These are phyloP conservation scores for Drosophila bifasciata DNA, from an alignment of 1,140 invertebrate genomes.

Conservation along the genomic window DNA sequence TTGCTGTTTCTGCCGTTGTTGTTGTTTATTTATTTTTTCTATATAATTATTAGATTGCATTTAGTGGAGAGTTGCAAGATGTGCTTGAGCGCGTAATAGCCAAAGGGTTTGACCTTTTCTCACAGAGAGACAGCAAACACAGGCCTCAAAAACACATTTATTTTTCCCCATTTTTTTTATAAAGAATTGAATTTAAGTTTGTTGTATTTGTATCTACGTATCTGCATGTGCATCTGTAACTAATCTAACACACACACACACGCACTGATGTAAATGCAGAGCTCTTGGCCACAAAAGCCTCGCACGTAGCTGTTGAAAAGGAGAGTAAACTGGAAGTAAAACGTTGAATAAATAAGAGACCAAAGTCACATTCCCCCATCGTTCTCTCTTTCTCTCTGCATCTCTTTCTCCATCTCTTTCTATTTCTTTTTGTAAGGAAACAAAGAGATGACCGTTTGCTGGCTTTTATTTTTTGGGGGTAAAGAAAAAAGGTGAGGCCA, in stretches of 20 bases:
- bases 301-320: slow-evolving; percentile 73
- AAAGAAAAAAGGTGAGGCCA: slow-evolving; percentile 67
- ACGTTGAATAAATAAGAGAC: slow-evolving; percentile 73
- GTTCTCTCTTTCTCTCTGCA: too few species aligned
- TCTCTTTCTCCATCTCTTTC: not conserved
- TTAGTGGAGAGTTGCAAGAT: slow-evolving; percentile 10
- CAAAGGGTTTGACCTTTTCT: slow-evolving; percentile 40
- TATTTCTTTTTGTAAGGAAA: slow-evolving; percentile 32
- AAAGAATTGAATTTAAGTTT: slow-evolving; percentile 37
- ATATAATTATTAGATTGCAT: slow-evolving; percentile 55
- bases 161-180: not conserved
- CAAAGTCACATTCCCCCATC: slow-evolving; percentile 45
- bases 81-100: slow-evolving; percentile 43
- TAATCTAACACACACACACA: slow-evolving; percentile 70
- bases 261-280: slow-evolving; percentile 44
- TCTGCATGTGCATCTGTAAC: slow-evolving; percentile 73
- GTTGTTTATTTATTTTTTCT: slow-evolving; percentile 26
- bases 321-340: slow-evolving; percentile 72
- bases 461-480: slow-evolving; percentile 39
- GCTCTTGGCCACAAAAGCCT: slow-evolving; percentile 29
- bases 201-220: slow-evolving; percentile 68
- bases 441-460: slow-evolving; percentile 70
- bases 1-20: slow-evolving; percentile 1
- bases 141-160: slow-evolving; percentile 21
- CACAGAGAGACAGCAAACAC: slow-evolving; percentile 17